These are phyloP conservation scores for Phortica magna DNA, from an alignment of 2,888 invertebrate genomes.

Conservation along the genomic window DNA sequence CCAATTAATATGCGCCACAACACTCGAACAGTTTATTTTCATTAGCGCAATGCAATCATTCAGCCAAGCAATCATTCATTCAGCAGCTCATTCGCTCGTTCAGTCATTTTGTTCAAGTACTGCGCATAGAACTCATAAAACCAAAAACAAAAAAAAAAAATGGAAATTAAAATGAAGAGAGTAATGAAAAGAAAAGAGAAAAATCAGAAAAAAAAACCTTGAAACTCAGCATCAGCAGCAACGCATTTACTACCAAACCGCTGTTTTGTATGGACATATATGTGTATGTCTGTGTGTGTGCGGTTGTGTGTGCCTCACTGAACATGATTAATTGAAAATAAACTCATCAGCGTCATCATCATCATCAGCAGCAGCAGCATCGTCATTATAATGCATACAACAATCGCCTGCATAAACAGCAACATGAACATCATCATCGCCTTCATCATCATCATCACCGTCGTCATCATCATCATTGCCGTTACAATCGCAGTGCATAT, in stretches of 20 bases:
- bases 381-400: background rate
- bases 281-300: background rate
- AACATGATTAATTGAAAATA: constrained; percentile 22
- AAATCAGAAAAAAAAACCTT: constrained; percentile 10
- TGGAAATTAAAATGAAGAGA: background rate
- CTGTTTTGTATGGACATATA: background rate
- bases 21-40: constrained; percentile 14
- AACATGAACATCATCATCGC: background rate
- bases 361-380: background rate
- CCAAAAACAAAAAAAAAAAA: background rate
- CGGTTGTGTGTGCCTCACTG: background rate
- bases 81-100: background rate
- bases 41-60: constrained; percentile 4
- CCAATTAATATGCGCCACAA: constrained; percentile 22
- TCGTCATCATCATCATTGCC: background rate
- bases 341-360: constrained; percentile 14
- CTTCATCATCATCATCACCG: background rate
- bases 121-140: background rate
- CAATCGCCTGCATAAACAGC: background rate
- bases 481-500: background rate
- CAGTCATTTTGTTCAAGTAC: constrained; percentile 2
- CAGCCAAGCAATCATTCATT: background rate
- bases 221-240: constrained; percentile 15
- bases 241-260: background rate
- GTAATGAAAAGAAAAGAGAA: background rate